Conservation (phyloP, 1,140 invertebrate genomes). For the Apis mellifera region Amel_HAv3.1 CM009933.2:13430001-13430500, state of each 20-base stretch:
- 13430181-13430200: no score
- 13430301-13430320: slow-evolving; percentile 21
- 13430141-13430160: no score
- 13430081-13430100: no score
- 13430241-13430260: background rate
- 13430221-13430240: background rate
- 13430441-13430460: slow-evolving; percentile 62
- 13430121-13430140: no score
- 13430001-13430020: background rate
- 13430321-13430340: background rate
- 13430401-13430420: slow-evolving; percentile 45
- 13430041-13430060: background rate
- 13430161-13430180: no score
- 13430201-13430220: background rate
- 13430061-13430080: no score
- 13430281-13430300: background rate
- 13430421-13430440: slow-evolving; percentile 43
- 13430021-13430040: background rate
- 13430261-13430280: slow-evolving; percentile 6
- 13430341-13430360: slow-evolving; percentile 10
- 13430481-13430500: slow-evolving; percentile 25
- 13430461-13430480: slow-evolving; percentile 53
- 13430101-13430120: no score
- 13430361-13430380: slow-evolving; percentile 24
- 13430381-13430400: slow-evolving; percentile 56